A percentile compares a stretch with the other conserved stretches of the same genome.
Evolutionary conservation across 2,888 invertebrate genomes (phyloP).

Genomic region (Eupithecia dodoneata): DNA sequence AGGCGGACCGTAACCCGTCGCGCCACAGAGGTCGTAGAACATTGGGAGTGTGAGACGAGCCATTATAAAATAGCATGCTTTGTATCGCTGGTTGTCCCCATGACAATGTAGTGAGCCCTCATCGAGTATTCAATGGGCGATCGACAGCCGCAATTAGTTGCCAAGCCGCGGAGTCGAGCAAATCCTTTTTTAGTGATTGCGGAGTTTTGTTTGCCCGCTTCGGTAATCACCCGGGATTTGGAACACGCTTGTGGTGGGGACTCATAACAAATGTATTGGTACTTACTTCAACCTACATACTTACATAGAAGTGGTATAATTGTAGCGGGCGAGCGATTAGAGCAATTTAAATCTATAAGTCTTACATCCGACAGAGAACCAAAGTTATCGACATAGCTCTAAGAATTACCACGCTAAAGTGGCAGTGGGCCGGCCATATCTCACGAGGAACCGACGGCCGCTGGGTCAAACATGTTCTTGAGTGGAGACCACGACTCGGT

Average conservation of each 20-base stretch:
- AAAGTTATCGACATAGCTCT: too few relatives aligned
- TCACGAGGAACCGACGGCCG: too few relatives aligned
- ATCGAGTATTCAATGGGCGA: neutral
- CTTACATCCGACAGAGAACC: neutral
- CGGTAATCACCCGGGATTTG: constrained; percentile 5
- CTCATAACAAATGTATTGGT: constrained; percentile 2
- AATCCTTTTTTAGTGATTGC: constrained; percentile 1
- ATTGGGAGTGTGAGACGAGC: neutral
- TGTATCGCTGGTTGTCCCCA: neutral
- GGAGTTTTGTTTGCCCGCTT: constrained; percentile 7
- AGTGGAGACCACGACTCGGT: too few relatives aligned
- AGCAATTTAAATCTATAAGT: neutral
- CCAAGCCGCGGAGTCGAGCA: neutral
- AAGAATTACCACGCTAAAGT: too few relatives aligned
- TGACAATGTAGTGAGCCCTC: neutral
- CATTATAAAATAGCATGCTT: neutral
- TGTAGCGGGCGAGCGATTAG: neutral
- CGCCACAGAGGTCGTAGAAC: too few relatives aligned
- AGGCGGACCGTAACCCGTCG: too few relatives aligned
- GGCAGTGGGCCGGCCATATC: too few relatives aligned
- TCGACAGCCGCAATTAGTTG: constrained; percentile 6
- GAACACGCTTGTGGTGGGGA: neutral
- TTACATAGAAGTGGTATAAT: neutral
- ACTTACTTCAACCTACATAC: neutral
- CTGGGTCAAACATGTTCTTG: too few relatives aligned